Evolutionary conservation across 2,113 vertebrate species (phyloP).

Genomic region (Leptobrachium ailaonicum): DNA sequence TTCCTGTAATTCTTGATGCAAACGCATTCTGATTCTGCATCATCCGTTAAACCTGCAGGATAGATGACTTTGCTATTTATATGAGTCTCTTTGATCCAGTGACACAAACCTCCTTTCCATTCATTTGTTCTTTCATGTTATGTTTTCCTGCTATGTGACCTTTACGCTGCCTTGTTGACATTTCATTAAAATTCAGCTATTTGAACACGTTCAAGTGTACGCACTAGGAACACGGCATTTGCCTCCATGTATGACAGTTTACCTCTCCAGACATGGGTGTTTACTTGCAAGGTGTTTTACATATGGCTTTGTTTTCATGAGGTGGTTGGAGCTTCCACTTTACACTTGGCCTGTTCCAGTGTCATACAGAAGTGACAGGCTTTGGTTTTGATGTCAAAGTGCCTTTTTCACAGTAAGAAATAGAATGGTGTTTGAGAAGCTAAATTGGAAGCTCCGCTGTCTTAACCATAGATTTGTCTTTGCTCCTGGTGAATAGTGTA

Average conservation of each 20-base stretch:
- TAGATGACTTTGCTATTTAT: background rate
- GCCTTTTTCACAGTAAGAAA: no score
- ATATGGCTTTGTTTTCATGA: no score
- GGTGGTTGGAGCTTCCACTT: no score
- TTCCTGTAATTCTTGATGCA: constrained; percentile 11
- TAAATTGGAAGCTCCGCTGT: no score
- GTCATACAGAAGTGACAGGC: no score
- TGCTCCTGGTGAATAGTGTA: no score
- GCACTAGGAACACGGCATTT: background rate
- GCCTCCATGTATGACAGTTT: background rate
- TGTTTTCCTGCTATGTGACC: background rate
- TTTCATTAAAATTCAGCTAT: background rate
- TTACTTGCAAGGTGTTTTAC: no score
- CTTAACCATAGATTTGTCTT: no score
- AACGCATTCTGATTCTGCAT: background rate
- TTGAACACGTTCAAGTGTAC: background rate
- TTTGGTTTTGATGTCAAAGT: no score
- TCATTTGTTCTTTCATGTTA: background rate
- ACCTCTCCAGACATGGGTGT: no score
- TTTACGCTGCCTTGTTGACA: background rate
- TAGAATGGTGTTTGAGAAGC: no score
- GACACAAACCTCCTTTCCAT: background rate
- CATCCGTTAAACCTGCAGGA: constrained; percentile 9
- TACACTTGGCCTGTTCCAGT: no score
- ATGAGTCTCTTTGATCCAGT: background rate